Evolutionary conservation across 1,140 invertebrate species (phyloP).

Genomic region (Eueides isabella): DNA sequence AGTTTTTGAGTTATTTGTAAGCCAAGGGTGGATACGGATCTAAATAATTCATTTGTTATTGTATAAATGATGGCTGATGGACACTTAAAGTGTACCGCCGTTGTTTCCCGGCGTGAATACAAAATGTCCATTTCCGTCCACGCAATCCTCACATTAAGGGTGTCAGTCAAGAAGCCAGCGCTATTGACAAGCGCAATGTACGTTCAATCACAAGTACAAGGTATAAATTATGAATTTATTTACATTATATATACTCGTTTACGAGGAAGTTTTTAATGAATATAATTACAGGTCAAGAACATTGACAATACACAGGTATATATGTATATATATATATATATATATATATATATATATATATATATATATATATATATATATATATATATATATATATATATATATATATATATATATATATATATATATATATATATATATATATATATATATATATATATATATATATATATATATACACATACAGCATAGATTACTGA

Average conservation of each 20-base stretch:
- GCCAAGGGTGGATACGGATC: slow-evolving; percentile 41
- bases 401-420: no score
- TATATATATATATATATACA: no score
- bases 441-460: no score
- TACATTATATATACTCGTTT: background rate
- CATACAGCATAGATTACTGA: slow-evolving; percentile 20
- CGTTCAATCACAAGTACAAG: slow-evolving; percentile 41
- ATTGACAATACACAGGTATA: no score
- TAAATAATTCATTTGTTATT: slow-evolving; percentile 68
- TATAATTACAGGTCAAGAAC: background rate
- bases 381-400: no score
- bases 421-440: no score
- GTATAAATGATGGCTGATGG: slow-evolving; percentile 63
- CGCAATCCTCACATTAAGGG: slow-evolving; percentile 67
- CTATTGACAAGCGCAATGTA: slow-evolving; percentile 51
- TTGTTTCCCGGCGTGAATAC: slow-evolving; percentile 52
- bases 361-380: no score
- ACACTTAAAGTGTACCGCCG: slow-evolving; percentile 55
- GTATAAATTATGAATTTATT: slow-evolving; percentile 25
- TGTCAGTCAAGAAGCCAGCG: slow-evolving; percentile 61
- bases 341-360: no score
- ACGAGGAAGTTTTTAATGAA: background rate
- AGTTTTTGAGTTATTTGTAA: slow-evolving; percentile 41
- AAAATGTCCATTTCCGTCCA: slow-evolving; percentile 67
- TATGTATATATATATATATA: no score